Conservation (phyloP, 2,113 vertebrate genomes). For the Coptodon bakossiorum region DNA sequence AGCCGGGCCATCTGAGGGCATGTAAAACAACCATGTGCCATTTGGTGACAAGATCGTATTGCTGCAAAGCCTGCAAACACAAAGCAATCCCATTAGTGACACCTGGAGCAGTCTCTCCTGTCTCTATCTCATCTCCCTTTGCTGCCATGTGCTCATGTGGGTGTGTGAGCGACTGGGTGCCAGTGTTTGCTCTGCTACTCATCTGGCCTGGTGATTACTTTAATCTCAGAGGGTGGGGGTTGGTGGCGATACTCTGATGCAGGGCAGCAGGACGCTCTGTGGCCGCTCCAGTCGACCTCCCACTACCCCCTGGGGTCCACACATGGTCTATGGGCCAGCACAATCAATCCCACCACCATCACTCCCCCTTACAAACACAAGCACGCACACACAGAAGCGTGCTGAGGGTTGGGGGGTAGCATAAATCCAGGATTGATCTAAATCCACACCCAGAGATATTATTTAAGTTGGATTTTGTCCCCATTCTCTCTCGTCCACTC, state of each 20-base stretch:
- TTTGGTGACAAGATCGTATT: constrained; percentile 44
- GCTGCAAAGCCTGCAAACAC: constrained; percentile 45
- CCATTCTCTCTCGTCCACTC: constrained; percentile 33
- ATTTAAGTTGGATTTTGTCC: constrained; percentile 66
- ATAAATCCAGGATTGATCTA: constrained; percentile 73
- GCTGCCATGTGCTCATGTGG: constrained; percentile 34
- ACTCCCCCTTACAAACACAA: constrained; percentile 4
- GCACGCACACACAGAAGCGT: constrained; percentile 34
- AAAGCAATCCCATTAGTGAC: constrained; percentile 61
- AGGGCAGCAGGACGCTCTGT: constrained; percentile 47
- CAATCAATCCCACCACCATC: constrained; percentile 43
- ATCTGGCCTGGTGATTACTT: constrained; percentile 68
- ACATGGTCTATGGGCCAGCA: constrained; percentile 59
- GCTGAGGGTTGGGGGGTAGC: constrained; percentile 43
- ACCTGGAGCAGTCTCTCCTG: constrained; percentile 39
- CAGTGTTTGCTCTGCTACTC: constrained; percentile 54
- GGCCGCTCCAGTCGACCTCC: constrained; percentile 33
- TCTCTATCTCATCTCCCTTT: background rate
- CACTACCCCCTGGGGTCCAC: constrained; percentile 64
- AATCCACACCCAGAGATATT: constrained; percentile 68
- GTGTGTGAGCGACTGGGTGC: constrained; percentile 42
- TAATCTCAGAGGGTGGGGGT: constrained; percentile 60
- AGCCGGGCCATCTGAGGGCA: constrained; percentile 5
- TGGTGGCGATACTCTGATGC: constrained; percentile 40
- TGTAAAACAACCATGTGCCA: constrained; percentile 39